Percentiles rank a stretch among this genome's conserved stretches.
Evolutionary conservation across 1,140 invertebrate genomes (phyloP).

Genomic region (Drosophila bocqueti): DNA sequence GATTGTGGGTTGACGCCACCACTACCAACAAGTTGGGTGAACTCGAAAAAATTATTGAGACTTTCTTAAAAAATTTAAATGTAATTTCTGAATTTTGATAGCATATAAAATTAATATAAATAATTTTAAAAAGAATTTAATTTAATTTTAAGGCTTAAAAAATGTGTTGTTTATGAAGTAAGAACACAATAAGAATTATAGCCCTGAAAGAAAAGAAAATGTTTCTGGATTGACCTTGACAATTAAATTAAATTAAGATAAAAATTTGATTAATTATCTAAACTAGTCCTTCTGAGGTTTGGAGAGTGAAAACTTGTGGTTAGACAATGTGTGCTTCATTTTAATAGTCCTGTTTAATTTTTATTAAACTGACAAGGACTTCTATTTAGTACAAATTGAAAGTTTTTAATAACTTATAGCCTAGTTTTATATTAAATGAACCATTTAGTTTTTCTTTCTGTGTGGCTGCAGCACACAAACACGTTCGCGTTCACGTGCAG

Average conservation of each 20-base stretch:
- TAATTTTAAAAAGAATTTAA: no score
- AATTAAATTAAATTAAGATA: not conserved
- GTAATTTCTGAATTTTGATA: not conserved
- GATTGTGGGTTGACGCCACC: slow-evolving; percentile 41
- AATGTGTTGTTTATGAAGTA: not conserved
- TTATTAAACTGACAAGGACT: not conserved
- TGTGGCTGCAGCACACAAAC: slow-evolving; percentile 42
- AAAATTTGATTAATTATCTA: not conserved
- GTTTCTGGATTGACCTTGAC: not conserved
- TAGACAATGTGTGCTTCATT: not conserved
- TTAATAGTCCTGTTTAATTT: not conserved
- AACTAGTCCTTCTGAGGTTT: not conserved
- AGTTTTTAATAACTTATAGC: not conserved
- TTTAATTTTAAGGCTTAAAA: not conserved
- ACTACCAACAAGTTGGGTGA: not conserved
- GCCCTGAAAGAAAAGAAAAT: not conserved
- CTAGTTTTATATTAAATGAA: not conserved
- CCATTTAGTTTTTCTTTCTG: slow-evolving; percentile 1
- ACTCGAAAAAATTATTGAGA: not conserved
- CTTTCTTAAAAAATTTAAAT: not conserved
- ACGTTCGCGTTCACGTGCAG: slow-evolving; percentile 75
- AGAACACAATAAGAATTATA: not conserved
- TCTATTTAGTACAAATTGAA: not conserved
- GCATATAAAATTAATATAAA: not conserved
- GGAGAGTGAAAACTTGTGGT: not conserved